Evolutionary conservation across 2,797 vertebrate genomes (phyloP), one percentile per base, ranked within the genome.

Genomic region (Malurus leucopterus): DNA sequence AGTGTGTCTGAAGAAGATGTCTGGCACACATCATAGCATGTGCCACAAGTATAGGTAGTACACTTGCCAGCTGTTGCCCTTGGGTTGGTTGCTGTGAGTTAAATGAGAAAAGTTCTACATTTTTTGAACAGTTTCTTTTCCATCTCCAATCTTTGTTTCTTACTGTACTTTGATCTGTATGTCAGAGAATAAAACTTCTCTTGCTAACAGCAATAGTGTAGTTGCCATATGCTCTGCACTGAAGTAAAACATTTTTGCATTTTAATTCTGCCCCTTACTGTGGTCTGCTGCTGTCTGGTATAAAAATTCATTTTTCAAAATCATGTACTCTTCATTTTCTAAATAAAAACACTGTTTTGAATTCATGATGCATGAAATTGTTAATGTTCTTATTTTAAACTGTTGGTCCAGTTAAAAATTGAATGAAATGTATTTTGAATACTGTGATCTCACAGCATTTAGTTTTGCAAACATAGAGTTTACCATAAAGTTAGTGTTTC

Each of bases 1-100:
- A 94, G 59, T 1, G 4, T 91, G 89, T 89, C 91, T 95, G 63
- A 85, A 89, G 84, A 76, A 82, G 67, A 77, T 65, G 70, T 62
- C 81, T 93, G 89, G n/a, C 86, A 63, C 19, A 9, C 77, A 54
- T 84, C 36, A 2, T 32, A 80, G 70, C 63, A 27, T 20, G 13
- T 84, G 64, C 73, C 50, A 8, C 46, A 58, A 40, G 41, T 87
- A 34, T 74, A 78, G 68, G 46, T 93, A 86, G 58, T 49, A 27
- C 5, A 4, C 43, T 88, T 92, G 69, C 53, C 47, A 63, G 74
- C 40, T 86, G 69, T 57, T 91, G 58, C 70, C 36, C 61, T 87
- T 91, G 61, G 43, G 30, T 89, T 88, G 59, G 49, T 81, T 81
- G 47, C 59, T 91, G 50, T 81, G 82, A 93, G 73, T 82, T 88